Evolutionary conservation across 2,113 vertebrate species (phyloP), one percentile per base, ranked within the genome.

Genomic region (Nycticebus coucang): DNA sequence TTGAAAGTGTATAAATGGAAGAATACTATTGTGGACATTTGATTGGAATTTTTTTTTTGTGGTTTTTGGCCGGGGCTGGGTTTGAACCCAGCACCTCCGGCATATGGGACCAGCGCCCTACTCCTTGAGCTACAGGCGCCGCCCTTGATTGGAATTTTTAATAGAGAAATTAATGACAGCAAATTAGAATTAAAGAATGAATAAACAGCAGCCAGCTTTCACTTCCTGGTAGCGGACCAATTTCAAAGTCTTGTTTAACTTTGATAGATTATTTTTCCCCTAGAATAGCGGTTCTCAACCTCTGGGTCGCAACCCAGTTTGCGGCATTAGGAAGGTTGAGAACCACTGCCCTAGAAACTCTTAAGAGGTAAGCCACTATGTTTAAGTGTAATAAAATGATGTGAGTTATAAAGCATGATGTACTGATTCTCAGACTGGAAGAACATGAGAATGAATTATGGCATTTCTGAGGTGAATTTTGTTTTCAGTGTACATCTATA

Each of bases 221-320:
- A 8, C 37, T 93, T 90, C 19, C 59, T 92, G 41, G 41, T 50
- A 81, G 82, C 89, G n/a, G 30, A 59, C 62, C 75, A 68, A 41
- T 79, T 81, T 91, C 89, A 93, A 41, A 75, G 7, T 83, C 87
- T 68, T 87, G 12, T 75, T 95, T 95, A 93, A 83, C 60, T 93
- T 83, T 30, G 53, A 28, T 28, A 78, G 71, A n/a, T 19, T 45
- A 45, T 92, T 89, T 82, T 79, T 22, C 60, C 59, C 28, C 68
- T 53, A 41, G 45, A 10, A 50, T 10, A 50, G 45, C 2, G 45
- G 45, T 50, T 50, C 45, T 50, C 45, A 50, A 50, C 45, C 45
- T 50, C 8, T 50, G 45, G 45, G 45, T 50, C 7, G 8, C 45
- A 50, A 50, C 45, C 45, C 45, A 10, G 45, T 50, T 50, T 10